Evolutionary conservation across 2,888 invertebrate genomes (phyloP).

Genomic region (Resseliella maxima): DNA sequence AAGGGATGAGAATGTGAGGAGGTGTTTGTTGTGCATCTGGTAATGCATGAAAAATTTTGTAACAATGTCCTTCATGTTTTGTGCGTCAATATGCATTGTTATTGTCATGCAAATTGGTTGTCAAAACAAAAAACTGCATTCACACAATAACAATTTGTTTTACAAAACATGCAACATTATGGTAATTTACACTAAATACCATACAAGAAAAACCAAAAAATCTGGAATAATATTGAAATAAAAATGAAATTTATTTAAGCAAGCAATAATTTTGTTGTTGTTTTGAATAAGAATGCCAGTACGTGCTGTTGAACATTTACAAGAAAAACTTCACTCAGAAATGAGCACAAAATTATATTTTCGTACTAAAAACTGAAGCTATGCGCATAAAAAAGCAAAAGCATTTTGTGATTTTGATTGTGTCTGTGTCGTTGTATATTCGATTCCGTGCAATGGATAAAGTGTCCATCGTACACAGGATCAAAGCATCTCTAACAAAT

Average conservation of each 20-base stretch:
- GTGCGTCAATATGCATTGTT: not conserved
- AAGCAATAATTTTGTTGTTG: too few species aligned
- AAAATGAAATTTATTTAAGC: too few species aligned
- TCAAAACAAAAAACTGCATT: not conserved
- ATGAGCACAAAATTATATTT: not conserved
- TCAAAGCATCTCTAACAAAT: too few species aligned
- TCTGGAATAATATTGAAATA: too few species aligned
- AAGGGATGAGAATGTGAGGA: too few species aligned
- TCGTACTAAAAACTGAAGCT: not conserved
- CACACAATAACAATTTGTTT: not conserved
- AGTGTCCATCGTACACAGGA: not conserved
- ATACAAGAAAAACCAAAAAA: not conserved
- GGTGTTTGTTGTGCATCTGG: too few species aligned
- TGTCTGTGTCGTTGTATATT: too few species aligned
- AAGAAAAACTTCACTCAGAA: not conserved
- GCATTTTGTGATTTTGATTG: not conserved
- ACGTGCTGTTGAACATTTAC: not conserved
- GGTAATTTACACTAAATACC: slow-evolving; percentile 23
- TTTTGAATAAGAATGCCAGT: too few species aligned
- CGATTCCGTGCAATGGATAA: too few species aligned
- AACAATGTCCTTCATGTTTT: not conserved
- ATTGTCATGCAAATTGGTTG: slow-evolving; percentile 33
- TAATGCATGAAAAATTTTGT: too few species aligned
- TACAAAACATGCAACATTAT: not conserved
- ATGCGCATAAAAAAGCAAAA: not conserved